These are phyloP conservation scores for Calephelis nemesis DNA, from an alignment of 1,140 invertebrate genomes.

Conservation along the genomic window DNA sequence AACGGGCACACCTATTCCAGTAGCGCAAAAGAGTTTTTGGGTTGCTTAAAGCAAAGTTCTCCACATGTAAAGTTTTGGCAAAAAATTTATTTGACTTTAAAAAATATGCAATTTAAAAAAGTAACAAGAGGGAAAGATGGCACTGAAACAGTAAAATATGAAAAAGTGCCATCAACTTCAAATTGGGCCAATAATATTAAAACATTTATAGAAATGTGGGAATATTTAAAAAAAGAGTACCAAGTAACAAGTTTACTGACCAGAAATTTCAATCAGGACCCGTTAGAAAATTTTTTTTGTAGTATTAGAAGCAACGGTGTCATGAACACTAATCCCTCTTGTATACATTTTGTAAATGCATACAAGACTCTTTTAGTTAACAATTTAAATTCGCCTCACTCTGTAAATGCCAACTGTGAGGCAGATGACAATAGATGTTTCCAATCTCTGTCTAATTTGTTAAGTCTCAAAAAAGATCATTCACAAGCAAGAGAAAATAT, in stretches of 20 bases:
- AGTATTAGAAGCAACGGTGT: slow-evolving; percentile 34
- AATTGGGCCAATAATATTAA: slow-evolving; percentile 27
- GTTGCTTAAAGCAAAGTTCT: slow-evolving; percentile 24
- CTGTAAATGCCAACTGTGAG: slow-evolving; percentile 30
- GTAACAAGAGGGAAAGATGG: slow-evolving; percentile 10
- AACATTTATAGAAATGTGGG: slow-evolving; percentile 26
- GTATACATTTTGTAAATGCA: slow-evolving; percentile 23
- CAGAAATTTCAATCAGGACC: slow-evolving; percentile 38
- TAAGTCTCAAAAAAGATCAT: neutral
- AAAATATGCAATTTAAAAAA: slow-evolving; percentile 21
- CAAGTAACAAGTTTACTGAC: slow-evolving; percentile 27
- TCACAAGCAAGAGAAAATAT: neutral
- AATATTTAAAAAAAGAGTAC: slow-evolving; percentile 25
- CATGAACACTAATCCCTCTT: slow-evolving; percentile 25
- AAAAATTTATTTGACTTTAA: neutral
- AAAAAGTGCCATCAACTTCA: slow-evolving; percentile 27
- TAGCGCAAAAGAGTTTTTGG: slow-evolving; percentile 20
- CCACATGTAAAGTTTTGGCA: slow-evolving; percentile 23
- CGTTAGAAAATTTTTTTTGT: slow-evolving; percentile 38
- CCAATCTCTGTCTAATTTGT: neutral
- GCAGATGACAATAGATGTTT: slow-evolving; percentile 27
- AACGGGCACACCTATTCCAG: slow-evolving; percentile 28
- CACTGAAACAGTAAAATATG: slow-evolving; percentile 19
- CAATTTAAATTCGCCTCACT: slow-evolving; percentile 32
- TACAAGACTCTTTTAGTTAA: slow-evolving; percentile 32